Evolutionary conservation across 2,888 invertebrate genomes (phyloP), one percentile per base, ranked within the genome.

Genomic region (Empis stercorea): DNA sequence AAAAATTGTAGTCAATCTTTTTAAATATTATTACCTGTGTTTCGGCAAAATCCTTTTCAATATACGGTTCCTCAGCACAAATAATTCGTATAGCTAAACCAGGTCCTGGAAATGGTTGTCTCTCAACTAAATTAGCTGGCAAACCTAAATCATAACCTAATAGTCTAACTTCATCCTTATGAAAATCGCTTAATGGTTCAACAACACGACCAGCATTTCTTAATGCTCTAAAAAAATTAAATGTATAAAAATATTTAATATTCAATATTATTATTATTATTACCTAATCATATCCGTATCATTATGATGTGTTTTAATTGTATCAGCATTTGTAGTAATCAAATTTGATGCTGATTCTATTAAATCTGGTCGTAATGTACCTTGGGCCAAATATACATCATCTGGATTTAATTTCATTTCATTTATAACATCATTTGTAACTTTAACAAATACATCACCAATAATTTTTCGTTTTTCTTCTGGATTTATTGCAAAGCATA

Each of bases 301-400:
- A 70, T 99, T 99, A 75, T 99, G 99, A 71, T 99, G 99, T 23
- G 99, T 99, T 74, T 99, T 99, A 64, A 99, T 99, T 27, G 87
- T 87, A 60, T 94, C 91, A 1, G 99, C 99, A 72, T 88, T 88
- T 58, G 68, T 76, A 56, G 87, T 93, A 53, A 82, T 91, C 59
- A 92, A 63, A 50, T 76, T 70, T 3, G 94, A 95, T 9, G 97
- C 97, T 14, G 95, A 96, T 73, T 99, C 99, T 61, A 99, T 99
- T 57, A 99, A 76, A 73, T 99, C 99, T 37, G 99, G 97, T 64
- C 99, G 74, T 15, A 99, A 77, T 0, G 97, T 99, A 49, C 97
- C 96, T 70, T 96, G 95, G 2, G 88, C 94, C 45, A 95, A 74
- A 57, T 89, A 79, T 27, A 96, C 93, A 61, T 96, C 91, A 60